Evolutionary conservation across 53 echinoderm and acorn worm genomes (phyloP), one percentile per base, ranked within the genome.

Genomic region (Mesocentrotus franciscanus): DNA sequence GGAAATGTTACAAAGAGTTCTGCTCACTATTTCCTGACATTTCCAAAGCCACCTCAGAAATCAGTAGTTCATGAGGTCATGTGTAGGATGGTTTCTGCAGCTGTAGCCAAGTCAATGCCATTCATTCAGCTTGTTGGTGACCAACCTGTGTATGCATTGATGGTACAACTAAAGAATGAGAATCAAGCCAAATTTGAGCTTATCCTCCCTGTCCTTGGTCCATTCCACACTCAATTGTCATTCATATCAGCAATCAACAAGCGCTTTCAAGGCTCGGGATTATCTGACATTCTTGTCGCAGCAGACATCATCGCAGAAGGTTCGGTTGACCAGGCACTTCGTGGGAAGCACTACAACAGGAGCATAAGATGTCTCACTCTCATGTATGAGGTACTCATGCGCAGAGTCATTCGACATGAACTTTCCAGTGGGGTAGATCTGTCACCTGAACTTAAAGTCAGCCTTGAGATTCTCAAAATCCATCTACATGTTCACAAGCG

Each of bases 321-420:
- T 5, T 94, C 94, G 12, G 94, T 96, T 87, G 96, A 96, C 27
- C 94, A 94, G 49, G 96, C 92, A 55, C 84, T 96, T 15, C 62
- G 81, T 32, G 96, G 96, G 10, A 96, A 96, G 66, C 96, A 96
- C 90, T 96, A 85, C 87, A 96, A 89, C 83, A 93, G 94, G 87
- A 56, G 56, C 66, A 94, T 94, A 24, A 94, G 96, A 64, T 96
- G 96, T 89, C 90, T 89, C 1, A 18, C 35, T 34, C 96, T 96
- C 29, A 93, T 94, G 74, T 90, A 79, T 68, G 95, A 96, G 56
- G 87, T 32, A 32, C 96, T 95, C 24, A 72, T 74, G 57, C 74
- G 93, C 62, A 89, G 60, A 22, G 60, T 94, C 8, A 60, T 85
- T 12, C 85, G 20, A 39, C 56, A 85, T 18, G 85, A 33, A 58